phyloP scores from a whole-genome alignment of 1,140 invertebrate genomes.

The Babylonia areolata region DNA sequence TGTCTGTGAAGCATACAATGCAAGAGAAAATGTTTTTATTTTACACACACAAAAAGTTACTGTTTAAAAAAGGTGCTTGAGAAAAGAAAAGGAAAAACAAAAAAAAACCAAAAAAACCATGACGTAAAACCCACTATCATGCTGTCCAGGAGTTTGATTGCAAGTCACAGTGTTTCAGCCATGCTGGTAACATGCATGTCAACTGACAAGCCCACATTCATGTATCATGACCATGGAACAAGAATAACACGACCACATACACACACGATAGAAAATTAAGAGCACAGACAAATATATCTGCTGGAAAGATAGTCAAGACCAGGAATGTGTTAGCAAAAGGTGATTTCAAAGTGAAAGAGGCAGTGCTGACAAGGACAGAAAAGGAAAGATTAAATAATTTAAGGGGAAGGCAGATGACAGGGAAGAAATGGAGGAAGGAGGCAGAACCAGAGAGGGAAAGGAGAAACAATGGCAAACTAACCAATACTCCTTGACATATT shows the following conservation, averaged over 20 bases:
- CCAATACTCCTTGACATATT: not conserved
- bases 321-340: not conserved
- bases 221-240: not conserved
- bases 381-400: too few species aligned
- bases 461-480: not conserved
- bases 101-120: slow-evolving; percentile 32
- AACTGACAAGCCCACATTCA: slow-evolving; percentile 26
- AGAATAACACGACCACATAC: not conserved
- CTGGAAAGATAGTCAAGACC: not conserved
- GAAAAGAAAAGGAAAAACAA: too few species aligned
- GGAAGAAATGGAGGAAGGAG: not conserved
- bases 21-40: slow-evolving; percentile 22
- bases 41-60: slow-evolving; percentile 26
- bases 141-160: slow-evolving; percentile 38
- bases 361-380: too few species aligned
- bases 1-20: not conserved
- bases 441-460: not conserved
- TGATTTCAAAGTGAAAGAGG: not conserved
- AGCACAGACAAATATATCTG: not conserved
- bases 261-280: not conserved
- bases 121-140: slow-evolving; percentile 38
- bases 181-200: slow-evolving; percentile 35
- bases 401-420: too few species aligned
- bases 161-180: slow-evolving; percentile 31
- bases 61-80: slow-evolving; percentile 23